Base-by-base conservation (phyloP, 92 coral and sea anemone species). In the Metridium senile region DNA sequence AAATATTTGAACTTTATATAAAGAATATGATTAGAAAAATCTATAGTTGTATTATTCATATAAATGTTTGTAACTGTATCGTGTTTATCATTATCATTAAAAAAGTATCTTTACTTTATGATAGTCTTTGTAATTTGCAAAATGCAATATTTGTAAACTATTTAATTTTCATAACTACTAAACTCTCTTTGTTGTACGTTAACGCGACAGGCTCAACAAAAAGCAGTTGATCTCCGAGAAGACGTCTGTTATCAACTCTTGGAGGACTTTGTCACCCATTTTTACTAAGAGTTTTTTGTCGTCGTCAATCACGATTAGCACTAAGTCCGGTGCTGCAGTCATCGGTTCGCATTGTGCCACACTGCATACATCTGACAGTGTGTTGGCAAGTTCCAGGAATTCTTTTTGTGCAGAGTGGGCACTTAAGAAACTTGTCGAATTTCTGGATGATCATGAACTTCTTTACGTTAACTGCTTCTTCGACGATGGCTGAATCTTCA, bases 271-370 rank as follows among this genome's bases (percentile, higher is more conserved):
- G 76, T 87, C 78, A 64, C 84, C 88, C 71, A 87, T 76, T 76
- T 82, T 87, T 87, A 87, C 59, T 33, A 84, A 82, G 57, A 75
- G 66, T 59, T 85, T 80, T 58, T 86, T 82, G 87, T 86, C 84
- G 67, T 86, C 84, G 54, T 61, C 72, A 87, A 71, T 82, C 78
- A 74, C 66, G 82, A 86, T 76, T 65, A 45, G 82, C 71, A 28
- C 74, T 64, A 49, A 85, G 66, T 58, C 86, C 87, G 45, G 43
- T 74, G 58, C 29, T 68, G 75, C 91, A 87, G 61, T 87, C 79
- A 29, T 82, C 74, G 74, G 83, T 52, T 68, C 81, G 66, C 84
- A 72, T 87, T 69, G 79, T 78, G 75, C 91, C 81, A 59, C 91
- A 76, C 78, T 62, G 82, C 34, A 59, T 75, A 68, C 88, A 82